Conservation (phyloP, 2,113 vertebrate genomes). For the Circaetus cinerascens region DNA sequence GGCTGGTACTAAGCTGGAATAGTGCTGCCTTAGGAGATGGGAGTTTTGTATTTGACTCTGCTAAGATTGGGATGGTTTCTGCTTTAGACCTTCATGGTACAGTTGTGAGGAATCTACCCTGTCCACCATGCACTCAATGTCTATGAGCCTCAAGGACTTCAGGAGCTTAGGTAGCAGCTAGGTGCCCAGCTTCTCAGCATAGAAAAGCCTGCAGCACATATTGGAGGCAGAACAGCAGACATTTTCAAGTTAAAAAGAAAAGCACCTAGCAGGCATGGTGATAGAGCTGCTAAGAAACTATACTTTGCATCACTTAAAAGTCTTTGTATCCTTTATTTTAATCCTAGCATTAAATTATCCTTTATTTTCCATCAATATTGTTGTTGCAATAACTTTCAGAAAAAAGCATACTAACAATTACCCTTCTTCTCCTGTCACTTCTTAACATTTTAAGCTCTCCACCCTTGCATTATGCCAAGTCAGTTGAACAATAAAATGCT, state of each 20-base stretch:
- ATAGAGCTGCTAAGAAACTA: not conserved
- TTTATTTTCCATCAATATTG: not conserved
- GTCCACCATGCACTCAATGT: not conserved
- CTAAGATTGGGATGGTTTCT: not conserved
- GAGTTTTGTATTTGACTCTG: not conserved
- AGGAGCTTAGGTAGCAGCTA: not conserved
- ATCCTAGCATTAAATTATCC: not conserved
- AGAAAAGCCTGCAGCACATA: not conserved
- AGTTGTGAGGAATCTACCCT: not conserved
- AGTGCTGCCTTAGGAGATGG: not conserved
- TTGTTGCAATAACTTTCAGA: not conserved
- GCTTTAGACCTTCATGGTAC: not conserved
- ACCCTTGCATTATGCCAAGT: slow-evolving; percentile 30
- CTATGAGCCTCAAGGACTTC: not conserved
- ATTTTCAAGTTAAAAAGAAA: not conserved
- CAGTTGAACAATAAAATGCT: slow-evolving; percentile 46
- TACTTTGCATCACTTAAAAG: not conserved
- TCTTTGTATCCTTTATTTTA: not conserved
- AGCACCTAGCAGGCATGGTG: not conserved
- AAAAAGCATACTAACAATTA: not conserved
- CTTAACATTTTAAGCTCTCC: not conserved
- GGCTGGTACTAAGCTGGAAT: not conserved
- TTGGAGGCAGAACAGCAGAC: not conserved
- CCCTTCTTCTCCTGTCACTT: slow-evolving; percentile 5
- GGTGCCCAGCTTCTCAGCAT: not conserved